Evolutionary conservation across 2,113 vertebrate genomes (phyloP).

Genomic region (Chaetura pelagica): DNA sequence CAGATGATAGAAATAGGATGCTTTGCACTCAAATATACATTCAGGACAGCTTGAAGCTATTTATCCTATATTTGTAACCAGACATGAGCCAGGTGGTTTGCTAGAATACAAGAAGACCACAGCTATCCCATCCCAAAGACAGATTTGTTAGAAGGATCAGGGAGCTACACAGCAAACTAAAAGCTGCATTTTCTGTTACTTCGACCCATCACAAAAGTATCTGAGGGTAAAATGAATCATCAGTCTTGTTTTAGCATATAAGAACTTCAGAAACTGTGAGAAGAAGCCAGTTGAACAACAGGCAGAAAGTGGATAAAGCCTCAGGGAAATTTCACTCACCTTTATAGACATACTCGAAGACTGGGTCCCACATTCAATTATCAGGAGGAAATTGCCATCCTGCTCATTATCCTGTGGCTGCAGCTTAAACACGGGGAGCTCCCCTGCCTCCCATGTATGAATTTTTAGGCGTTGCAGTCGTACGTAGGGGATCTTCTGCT

Average conservation of each 20-base stretch:
- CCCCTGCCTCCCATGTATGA: conserved; percentile 59
- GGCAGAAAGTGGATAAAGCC: background rate
- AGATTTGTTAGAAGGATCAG: background rate
- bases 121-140: background rate
- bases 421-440: conserved; percentile 85
- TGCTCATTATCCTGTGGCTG: conserved; percentile 78
- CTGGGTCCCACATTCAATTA: conserved; percentile 73
- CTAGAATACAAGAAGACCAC: background rate
- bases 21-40: background rate
- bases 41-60: background rate
- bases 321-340: conserved; percentile 41
- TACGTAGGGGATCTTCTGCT: conserved; percentile 87
- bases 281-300: background rate
- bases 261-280: background rate
- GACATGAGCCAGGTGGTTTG: background rate
- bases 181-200: background rate
- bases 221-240: background rate
- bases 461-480: conserved; percentile 91
- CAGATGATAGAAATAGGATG: background rate
- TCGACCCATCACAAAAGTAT: background rate
- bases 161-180: background rate
- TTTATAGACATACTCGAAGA: conserved; percentile 81
- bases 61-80: background rate
- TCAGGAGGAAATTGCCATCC: conserved; percentile 76
- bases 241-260: background rate